Evolutionary conservation across 2,888 invertebrate genomes (phyloP).

Genomic region (Seladonia tumulorum): DNA sequence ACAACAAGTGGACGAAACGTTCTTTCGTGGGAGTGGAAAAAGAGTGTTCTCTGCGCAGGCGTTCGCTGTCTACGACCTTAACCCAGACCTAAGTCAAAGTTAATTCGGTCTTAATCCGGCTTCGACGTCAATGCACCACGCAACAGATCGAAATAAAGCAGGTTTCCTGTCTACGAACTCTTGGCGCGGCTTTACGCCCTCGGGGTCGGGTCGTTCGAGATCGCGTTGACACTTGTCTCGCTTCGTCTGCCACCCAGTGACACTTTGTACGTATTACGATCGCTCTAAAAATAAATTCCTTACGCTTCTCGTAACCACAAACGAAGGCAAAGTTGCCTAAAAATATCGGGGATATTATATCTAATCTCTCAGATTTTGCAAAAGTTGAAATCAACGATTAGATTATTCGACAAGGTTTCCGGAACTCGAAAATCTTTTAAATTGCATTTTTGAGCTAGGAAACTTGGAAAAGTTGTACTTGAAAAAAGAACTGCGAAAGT

Average conservation of each 20-base stretch:
- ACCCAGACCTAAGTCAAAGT: constrained; percentile 56
- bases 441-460: too few relatives aligned
- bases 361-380: not conserved
- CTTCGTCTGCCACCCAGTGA: not conserved
- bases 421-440: not conserved
- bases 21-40: not conserved
- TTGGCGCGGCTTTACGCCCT: not conserved
- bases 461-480: too few relatives aligned
- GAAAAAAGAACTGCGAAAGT: too few relatives aligned
- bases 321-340: too few relatives aligned
- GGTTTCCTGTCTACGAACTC: not conserved
- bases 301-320: not conserved
- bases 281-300: not conserved
- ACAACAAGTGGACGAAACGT: not conserved
- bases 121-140: constrained; percentile 29
- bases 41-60: constrained; percentile 29
- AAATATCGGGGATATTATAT: not conserved
- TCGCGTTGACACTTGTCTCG: not conserved
- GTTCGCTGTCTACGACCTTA: constrained; percentile 41
- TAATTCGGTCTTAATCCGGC: constrained; percentile 50
- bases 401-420: not conserved
- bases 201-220: not conserved
- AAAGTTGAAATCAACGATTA: not conserved
- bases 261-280: not conserved
- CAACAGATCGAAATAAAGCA: constrained; percentile 14